Percentiles rank a stretch among this genome's conserved stretches.
phyloP scores from a whole-genome alignment of 2,888 invertebrate species.

The Leptopilina myrica region DNA sequence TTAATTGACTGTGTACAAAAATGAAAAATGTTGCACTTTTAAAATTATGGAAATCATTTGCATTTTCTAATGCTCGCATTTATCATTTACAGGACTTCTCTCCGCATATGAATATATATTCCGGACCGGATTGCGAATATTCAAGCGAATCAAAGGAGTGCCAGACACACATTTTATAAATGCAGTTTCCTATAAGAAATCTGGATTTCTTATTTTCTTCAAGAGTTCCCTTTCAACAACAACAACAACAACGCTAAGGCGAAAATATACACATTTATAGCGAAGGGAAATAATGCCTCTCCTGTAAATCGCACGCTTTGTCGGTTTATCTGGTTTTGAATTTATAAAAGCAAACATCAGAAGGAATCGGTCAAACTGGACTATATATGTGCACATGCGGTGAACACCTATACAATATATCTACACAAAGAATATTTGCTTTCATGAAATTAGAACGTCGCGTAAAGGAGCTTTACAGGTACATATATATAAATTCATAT shows the following conservation, averaged over 20 bases:
- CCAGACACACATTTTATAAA: not conserved
- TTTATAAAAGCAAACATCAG: not conserved
- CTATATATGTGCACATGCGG: not conserved
- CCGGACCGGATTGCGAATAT: slow-evolving; percentile 1
- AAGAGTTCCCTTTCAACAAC: not conserved
- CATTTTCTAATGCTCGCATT: not conserved
- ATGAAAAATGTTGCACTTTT: no score
- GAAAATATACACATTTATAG: not conserved
- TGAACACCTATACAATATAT: not conserved
- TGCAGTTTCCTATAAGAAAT: slow-evolving; percentile 10
- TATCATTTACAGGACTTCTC: not conserved
- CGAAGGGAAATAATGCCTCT: slow-evolving; percentile 17
- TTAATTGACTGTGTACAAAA: no score
- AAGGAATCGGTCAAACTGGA: slow-evolving; percentile 14
- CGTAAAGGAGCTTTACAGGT: slow-evolving; percentile 8
- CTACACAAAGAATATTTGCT: not conserved
- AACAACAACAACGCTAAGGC: not conserved
- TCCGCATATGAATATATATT: not conserved
- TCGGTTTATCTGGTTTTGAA: slow-evolving; percentile 6
- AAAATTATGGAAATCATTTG: no score
- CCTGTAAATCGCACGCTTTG: slow-evolving; percentile 9
- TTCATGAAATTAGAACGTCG: slow-evolving; percentile 10
- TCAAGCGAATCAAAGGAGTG: not conserved
- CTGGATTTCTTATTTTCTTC: slow-evolving; percentile 9
- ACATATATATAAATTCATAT: not conserved